A percentile compares a stretch with the other conserved stretches of the same genome.
Evolutionary conservation across 2,797 vertebrate species (phyloP).

Genomic region (Poeciliopsis presidionis): DNA sequence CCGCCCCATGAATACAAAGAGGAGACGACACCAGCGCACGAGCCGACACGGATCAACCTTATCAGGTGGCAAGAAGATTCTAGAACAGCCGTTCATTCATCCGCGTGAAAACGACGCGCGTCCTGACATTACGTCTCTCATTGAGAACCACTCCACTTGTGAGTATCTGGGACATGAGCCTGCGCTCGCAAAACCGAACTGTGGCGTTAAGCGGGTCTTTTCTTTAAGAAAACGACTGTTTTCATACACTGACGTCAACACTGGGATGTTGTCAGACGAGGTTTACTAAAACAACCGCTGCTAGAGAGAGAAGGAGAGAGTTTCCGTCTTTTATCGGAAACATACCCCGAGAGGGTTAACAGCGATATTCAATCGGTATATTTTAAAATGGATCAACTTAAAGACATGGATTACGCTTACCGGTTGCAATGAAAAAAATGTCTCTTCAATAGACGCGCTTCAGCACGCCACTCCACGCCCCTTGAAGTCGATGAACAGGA

Average conservation of each 20-base stretch:
- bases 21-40: slow-evolving; percentile 8
- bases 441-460: slow-evolving; percentile 6
- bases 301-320: background rate
- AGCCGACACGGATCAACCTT: slow-evolving; percentile 13
- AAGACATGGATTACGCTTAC: slow-evolving; percentile 1
- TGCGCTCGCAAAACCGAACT: background rate
- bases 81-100: slow-evolving; percentile 55
- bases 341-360: background rate
- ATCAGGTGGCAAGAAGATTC: slow-evolving; percentile 47
- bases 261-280: background rate
- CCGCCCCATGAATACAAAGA: slow-evolving; percentile 9
- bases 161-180: background rate
- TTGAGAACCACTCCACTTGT: too few relatives aligned
- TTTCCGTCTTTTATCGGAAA: background rate
- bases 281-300: background rate
- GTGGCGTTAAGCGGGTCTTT: background rate
- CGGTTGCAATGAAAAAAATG: background rate
- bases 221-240: background rate
- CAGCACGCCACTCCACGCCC: slow-evolving; percentile 25
- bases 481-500: slow-evolving; percentile 14
- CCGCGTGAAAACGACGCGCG: slow-evolving; percentile 20
- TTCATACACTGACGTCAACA: slow-evolving; percentile 2
- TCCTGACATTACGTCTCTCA: background rate
- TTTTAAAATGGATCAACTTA: background rate
- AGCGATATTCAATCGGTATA: background rate